Percentiles rank a stretch among this genome's conserved stretches.
phyloP scores from a whole-genome alignment of 2,113 vertebrate genomes.

The Passer montanus region DNA sequence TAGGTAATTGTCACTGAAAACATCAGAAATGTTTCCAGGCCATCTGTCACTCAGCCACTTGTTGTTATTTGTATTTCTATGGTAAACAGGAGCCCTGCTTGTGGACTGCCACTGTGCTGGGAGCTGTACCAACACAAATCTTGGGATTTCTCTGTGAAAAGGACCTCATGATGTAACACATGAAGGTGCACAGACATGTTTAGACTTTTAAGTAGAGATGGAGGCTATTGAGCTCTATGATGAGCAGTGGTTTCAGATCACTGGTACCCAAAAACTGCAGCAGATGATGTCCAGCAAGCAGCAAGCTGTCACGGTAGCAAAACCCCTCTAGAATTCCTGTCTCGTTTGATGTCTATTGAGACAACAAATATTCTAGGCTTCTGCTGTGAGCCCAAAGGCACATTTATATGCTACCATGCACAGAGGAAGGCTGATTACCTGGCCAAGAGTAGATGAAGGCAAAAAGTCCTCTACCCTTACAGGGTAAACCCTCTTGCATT shows the following conservation, averaged over 20 bases:
- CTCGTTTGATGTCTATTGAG: not conserved
- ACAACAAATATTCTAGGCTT: not conserved
- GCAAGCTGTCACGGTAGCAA: not conserved
- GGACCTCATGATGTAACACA: not conserved
- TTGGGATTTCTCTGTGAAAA: not conserved
- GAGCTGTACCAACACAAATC: not conserved
- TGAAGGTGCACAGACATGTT: not conserved
- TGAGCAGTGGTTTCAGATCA: not conserved
- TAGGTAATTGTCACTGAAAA: not conserved
- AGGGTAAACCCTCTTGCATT: not conserved
- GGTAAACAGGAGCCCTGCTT: not conserved
- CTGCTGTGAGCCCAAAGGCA: not conserved
- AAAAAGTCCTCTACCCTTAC: not conserved
- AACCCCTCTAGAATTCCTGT: not conserved
- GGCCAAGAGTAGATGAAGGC: not conserved
- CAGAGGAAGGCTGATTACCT: not conserved
- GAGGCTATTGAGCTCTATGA: not conserved
- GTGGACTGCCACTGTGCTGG: not conserved
- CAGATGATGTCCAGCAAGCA: too few species aligned
- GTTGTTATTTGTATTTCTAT: not conserved
- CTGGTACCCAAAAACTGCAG: not conserved
- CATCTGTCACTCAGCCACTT: not conserved
- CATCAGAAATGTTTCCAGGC: not conserved
- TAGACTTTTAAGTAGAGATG: not conserved
- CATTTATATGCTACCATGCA: not conserved